These are phyloP conservation scores for Eueides isabella DNA, from an alignment of 1,140 invertebrate species.

Conservation along the genomic window DNA sequence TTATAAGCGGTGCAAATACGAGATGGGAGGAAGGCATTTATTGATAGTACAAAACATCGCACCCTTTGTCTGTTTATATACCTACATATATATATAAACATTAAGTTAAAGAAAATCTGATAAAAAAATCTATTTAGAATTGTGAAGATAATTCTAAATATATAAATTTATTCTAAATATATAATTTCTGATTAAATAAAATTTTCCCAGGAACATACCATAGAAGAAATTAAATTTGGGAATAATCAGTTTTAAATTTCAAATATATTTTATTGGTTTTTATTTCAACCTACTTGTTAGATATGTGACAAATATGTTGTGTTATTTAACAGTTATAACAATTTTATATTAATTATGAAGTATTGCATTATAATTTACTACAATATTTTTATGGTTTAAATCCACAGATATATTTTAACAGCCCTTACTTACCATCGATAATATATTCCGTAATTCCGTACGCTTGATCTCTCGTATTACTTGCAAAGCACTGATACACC, in stretches of 20 bases:
- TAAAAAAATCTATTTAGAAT: background rate
- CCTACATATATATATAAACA: background rate
- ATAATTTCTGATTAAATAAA: too few relatives aligned
- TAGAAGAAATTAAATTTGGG: too few relatives aligned
- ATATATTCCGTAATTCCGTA: conserved; percentile 91
- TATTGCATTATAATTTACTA: too few relatives aligned
- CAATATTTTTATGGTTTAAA: too few relatives aligned
- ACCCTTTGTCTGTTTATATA: background rate
- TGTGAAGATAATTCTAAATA: background rate
- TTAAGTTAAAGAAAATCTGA: background rate
- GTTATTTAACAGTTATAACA: too few relatives aligned
- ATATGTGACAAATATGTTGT: too few relatives aligned
- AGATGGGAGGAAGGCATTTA: conserved; percentile 5
- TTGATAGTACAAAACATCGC: background rate
- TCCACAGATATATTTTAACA: background rate
- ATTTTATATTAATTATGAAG: too few relatives aligned
- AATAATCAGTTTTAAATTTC: too few relatives aligned
- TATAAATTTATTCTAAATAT: too few relatives aligned
- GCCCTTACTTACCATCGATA: conserved; percentile 87
- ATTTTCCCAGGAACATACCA: too few relatives aligned
- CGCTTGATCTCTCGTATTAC: conserved; percentile 92
- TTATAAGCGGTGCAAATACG: background rate
- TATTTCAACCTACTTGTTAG: too few relatives aligned
- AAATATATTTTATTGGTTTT: too few relatives aligned
- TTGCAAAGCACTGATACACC: conserved; percentile 95